Percentiles rank a stretch among this genome's conserved stretches.
Conservation (phyloP, 2,113 vertebrate genomes). For the Amazona vittata region DNA sequence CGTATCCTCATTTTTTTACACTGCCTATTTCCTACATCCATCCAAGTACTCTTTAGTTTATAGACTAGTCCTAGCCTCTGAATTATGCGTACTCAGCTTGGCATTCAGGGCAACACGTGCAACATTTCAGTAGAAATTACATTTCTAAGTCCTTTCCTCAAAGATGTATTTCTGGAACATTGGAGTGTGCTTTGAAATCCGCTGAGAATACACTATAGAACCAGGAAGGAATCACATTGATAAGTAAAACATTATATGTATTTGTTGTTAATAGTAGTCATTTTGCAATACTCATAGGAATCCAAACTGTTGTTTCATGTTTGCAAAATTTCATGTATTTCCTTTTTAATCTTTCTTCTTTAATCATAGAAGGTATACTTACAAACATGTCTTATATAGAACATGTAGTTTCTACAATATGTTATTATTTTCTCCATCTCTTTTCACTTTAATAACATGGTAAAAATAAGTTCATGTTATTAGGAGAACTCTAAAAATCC, state of each 20-base stretch:
- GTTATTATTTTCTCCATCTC: neutral
- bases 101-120: slow-evolving; percentile 1
- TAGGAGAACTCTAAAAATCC: neutral
- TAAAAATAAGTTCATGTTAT: neutral
- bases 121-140: slow-evolving; percentile 30
- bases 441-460: neutral
- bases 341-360: neutral
- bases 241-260: neutral
- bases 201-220: neutral
- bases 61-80: neutral
- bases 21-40: neutral
- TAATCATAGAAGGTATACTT: neutral
- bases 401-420: neutral
- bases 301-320: neutral
- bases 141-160: slow-evolving; percentile 11
- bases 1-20: neutral
- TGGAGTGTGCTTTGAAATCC: slow-evolving; percentile 22
- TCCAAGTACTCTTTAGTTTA: neutral
- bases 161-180: slow-evolving; percentile 13
- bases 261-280: neutral
- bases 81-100: slow-evolving; percentile 3
- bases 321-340: neutral
- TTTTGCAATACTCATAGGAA: neutral
- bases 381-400: neutral
- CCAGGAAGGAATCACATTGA: neutral